Evolutionary conservation across 2,797 vertebrate genomes (phyloP).

Genomic region (Anomalospiza imberbis): DNA sequence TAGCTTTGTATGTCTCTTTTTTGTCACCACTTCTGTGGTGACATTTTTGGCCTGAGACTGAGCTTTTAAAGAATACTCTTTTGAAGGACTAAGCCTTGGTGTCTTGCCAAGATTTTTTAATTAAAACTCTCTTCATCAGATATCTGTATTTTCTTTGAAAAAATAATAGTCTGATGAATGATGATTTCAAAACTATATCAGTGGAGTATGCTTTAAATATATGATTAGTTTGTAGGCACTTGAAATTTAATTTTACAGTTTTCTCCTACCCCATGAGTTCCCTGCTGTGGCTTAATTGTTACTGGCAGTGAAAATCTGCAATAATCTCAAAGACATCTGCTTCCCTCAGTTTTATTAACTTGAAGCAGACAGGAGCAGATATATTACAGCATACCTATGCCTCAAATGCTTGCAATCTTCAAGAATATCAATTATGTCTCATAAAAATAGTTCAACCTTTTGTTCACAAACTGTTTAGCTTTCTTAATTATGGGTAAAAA

Average conservation of each 20-base stretch:
- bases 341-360: background rate
- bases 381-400: background rate
- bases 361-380: background rate
- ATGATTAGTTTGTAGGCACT: background rate
- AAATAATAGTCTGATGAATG: background rate
- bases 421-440: background rate
- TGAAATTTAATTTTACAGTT: background rate
- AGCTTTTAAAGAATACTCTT: background rate
- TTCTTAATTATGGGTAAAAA: background rate
- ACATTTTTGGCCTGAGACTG: background rate
- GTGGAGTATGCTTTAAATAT: background rate
- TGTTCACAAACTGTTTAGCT: background rate
- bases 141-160: background rate
- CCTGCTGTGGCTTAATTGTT: slow-evolving; percentile 6
- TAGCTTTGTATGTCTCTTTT: background rate
- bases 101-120: background rate
- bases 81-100: background rate
- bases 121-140: background rate
- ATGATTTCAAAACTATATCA: background rate
- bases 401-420: background rate
- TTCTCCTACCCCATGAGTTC: background rate
- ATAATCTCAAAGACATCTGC: background rate
- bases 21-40: background rate
- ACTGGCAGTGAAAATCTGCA: background rate
- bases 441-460: background rate